Percentiles rank a stretch among this genome's conserved stretches.
These are phyloP conservation scores for Ichneumon xanthorius DNA, from an alignment of 2,888 invertebrate species.

Conservation along the genomic window DNA sequence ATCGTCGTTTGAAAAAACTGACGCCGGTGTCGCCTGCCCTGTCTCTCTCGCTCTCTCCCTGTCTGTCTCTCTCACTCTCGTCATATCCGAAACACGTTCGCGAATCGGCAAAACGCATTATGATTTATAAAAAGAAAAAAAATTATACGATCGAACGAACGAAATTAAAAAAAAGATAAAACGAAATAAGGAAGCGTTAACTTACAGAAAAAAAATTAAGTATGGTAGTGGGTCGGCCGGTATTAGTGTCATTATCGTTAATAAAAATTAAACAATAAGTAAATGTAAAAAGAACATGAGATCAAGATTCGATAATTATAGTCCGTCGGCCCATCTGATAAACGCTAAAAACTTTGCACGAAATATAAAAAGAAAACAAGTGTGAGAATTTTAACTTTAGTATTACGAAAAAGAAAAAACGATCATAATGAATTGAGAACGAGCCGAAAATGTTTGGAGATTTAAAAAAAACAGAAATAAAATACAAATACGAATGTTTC, in stretches of 20 bases:
- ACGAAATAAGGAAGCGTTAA: slow-evolving; percentile 60
- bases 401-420: slow-evolving; percentile 16
- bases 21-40: slow-evolving; percentile 15
- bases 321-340: slow-evolving; percentile 73
- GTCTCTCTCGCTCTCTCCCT: slow-evolving; percentile 8
- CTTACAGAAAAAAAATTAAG: slow-evolving; percentile 72
- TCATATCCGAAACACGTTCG: slow-evolving; percentile 12
- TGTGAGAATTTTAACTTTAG: not conserved
- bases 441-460: slow-evolving; percentile 11
- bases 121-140: slow-evolving; percentile 6
- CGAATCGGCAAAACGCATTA: slow-evolving; percentile 24
- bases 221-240: slow-evolving; percentile 78
- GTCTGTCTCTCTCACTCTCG: slow-evolving; percentile 14
- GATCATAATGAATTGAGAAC: slow-evolving; percentile 1
- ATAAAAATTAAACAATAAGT: slow-evolving; percentile 69
- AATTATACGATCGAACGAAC: slow-evolving; percentile 28
- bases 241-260: slow-evolving; percentile 74
- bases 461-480: slow-evolving; percentile 44
- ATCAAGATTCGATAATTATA: slow-evolving; percentile 83
- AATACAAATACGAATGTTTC: slow-evolving; percentile 9
- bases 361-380: slow-evolving; percentile 5
- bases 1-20: slow-evolving; percentile 10
- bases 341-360: slow-evolving; percentile 12
- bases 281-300: slow-evolving; percentile 81
- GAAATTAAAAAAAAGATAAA: slow-evolving; percentile 4